Evolutionary conservation across 2,888 invertebrate genomes (phyloP).

Genomic region (Agapostemon virescens): DNA sequence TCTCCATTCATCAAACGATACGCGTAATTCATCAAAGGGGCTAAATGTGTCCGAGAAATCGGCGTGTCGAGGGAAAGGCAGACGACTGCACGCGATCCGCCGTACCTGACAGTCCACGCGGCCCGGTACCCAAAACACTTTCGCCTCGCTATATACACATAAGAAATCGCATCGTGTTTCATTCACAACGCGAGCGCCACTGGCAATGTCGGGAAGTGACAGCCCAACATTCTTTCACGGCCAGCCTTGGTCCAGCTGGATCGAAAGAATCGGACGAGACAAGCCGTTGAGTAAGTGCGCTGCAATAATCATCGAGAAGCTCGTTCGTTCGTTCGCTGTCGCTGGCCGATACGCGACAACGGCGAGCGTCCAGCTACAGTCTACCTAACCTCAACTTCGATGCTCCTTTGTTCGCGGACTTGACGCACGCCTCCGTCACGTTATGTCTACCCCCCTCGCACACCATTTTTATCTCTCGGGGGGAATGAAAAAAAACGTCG

Average conservation of each 20-base stretch:
- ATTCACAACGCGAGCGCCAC: constrained; percentile 70
- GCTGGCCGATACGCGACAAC: constrained; percentile 37
- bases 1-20: constrained; percentile 10
- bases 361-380: constrained; percentile 55
- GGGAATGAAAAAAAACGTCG: constrained; percentile 5
- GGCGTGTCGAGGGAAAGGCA: constrained; percentile 41
- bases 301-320: constrained; percentile 54
- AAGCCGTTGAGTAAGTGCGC: constrained; percentile 78
- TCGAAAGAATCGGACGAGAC: constrained; percentile 79
- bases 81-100: constrained; percentile 46
- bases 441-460: constrained; percentile 21
- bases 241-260: constrained; percentile 80
- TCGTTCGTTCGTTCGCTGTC: constrained; percentile 45
- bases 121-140: constrained; percentile 63
- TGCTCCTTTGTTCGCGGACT: constrained; percentile 63
- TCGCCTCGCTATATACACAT: constrained; percentile 64
- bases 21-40: constrained; percentile 14
- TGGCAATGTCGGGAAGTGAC: constrained; percentile 80
- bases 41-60: constrained; percentile 51
- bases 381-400: constrained; percentile 66
- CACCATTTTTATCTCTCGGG: constrained; percentile 20
- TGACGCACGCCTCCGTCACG: constrained; percentile 51
- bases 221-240: constrained; percentile 80
- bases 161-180: constrained; percentile 66
- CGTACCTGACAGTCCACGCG: constrained; percentile 68